phyloP scores from a whole-genome alignment of 35 echinoderm and acorn worm species.

The Anneissia japonica region DNA sequence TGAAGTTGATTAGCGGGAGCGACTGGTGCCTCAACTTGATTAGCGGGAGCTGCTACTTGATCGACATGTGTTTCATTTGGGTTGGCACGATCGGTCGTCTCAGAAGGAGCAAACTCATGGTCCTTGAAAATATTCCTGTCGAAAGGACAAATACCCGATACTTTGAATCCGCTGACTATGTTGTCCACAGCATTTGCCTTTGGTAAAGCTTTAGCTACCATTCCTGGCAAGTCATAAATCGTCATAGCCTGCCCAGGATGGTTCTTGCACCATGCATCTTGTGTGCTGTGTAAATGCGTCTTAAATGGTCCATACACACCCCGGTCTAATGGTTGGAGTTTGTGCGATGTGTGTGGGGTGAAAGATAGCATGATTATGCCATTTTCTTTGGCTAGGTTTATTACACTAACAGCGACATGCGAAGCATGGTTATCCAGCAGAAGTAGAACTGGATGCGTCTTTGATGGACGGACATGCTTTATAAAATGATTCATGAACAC shows the following conservation, averaged over 20 bases:
- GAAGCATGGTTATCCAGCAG: slow-evolving; percentile 1
- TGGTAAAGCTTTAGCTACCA: neutral
- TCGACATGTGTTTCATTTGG: neutral
- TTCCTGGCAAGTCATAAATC: neutral
- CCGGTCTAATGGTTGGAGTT: neutral
- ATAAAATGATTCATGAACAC: slow-evolving; percentile 25
- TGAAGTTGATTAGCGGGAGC: no score
- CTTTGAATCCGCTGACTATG: neutral
- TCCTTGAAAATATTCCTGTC: slow-evolving; percentile 4
- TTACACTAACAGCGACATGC: neutral
- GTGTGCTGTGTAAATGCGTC: neutral
- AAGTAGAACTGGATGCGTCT: neutral
- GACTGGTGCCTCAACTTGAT: no score
- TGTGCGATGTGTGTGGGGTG: neutral
- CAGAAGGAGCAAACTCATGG: neutral
- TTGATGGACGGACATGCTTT: neutral
- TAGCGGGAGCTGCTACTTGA: neutral
- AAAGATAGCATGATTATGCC: neutral
- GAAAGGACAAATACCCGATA: neutral
- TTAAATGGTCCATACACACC: slow-evolving; percentile 9
- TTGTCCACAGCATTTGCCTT: neutral
- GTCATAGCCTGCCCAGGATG: slow-evolving; percentile 4
- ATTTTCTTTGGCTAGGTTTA: neutral
- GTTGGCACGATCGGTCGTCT: neutral
- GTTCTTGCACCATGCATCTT: neutral